Conservation (phyloP, 2,113 vertebrate species). For the Eulacestoma nigropectus region DNA sequence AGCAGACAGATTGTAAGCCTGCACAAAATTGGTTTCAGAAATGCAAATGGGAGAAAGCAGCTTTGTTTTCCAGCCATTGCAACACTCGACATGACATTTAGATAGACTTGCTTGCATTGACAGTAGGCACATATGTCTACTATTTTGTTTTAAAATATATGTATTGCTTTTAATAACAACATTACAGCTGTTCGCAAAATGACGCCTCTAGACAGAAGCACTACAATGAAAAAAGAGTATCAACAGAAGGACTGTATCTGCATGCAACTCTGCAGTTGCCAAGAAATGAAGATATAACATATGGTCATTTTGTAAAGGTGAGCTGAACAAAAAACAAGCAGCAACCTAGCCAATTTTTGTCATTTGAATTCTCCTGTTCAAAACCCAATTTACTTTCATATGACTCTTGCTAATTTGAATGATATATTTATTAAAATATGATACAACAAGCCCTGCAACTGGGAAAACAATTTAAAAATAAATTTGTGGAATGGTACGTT, state of each 20-base stretch:
- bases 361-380: constrained; percentile 53
- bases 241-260: constrained; percentile 45
- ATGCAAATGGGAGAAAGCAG: constrained; percentile 50
- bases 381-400: constrained; percentile 27
- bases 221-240: constrained; percentile 46
- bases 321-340: constrained; percentile 61
- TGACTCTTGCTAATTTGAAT: constrained; percentile 39
- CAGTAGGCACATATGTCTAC: constrained; percentile 65
- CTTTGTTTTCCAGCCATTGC: constrained; percentile 45
- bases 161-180: constrained; percentile 65
- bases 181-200: constrained; percentile 69
- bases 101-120: constrained; percentile 55
- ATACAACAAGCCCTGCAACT: constrained; percentile 8
- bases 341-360: constrained; percentile 60
- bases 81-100: constrained; percentile 53
- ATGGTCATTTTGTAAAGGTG: constrained; percentile 69
- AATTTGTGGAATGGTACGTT: background rate
- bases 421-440: constrained; percentile 38
- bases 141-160: constrained; percentile 67
- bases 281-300: constrained; percentile 58
- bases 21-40: constrained; percentile 16
- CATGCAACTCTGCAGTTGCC: constrained; percentile 41
- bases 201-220: constrained; percentile 57
- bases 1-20: constrained; percentile 58
- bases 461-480: constrained; percentile 63